phyloP scores from a whole-genome alignment of 2,113 vertebrate genomes.

The Sminthopsis crassicaudata region DNA sequence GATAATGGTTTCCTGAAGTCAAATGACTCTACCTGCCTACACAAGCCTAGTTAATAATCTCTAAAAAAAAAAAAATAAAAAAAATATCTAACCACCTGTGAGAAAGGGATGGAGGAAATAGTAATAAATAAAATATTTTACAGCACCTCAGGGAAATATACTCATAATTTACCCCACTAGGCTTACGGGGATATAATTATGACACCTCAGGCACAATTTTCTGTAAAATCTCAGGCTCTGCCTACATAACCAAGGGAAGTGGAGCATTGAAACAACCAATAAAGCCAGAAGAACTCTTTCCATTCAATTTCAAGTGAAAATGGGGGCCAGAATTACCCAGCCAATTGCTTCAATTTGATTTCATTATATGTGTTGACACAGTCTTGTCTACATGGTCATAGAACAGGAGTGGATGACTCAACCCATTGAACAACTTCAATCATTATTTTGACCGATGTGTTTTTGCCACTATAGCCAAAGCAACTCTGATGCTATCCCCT shows the following conservation, averaged over 20 bases:
- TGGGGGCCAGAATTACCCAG: background rate
- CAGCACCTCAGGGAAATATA: slow-evolving; percentile 69
- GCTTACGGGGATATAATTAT: slow-evolving; percentile 43
- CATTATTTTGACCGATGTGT: slow-evolving; percentile 51
- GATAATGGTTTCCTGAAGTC: slow-evolving; percentile 74
- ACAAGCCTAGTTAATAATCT: slow-evolving; percentile 74
- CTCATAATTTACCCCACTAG: slow-evolving; percentile 57
- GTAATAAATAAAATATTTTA: slow-evolving; percentile 73
- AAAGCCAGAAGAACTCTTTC: slow-evolving; percentile 44
- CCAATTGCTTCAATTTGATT: slow-evolving; percentile 39
- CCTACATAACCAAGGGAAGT: slow-evolving; percentile 21
- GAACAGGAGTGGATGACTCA: slow-evolving; percentile 49
- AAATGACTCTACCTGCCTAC: slow-evolving; percentile 79
- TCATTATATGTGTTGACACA: slow-evolving; percentile 41
- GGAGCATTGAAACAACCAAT: slow-evolving; percentile 35
- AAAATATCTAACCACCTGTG: slow-evolving; percentile 73
- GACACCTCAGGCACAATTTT: slow-evolving; percentile 44
- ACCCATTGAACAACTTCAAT: slow-evolving; percentile 38
- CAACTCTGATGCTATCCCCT: slow-evolving; percentile 14
- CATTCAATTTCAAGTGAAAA: slow-evolving; percentile 23
- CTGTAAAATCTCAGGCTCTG: slow-evolving; percentile 58
- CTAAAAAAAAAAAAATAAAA: slow-evolving; percentile 55
- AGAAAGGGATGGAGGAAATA: slow-evolving; percentile 69
- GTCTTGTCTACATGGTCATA: slow-evolving; percentile 30
- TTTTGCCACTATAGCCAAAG: background rate